phyloP scores from a whole-genome alignment of 2,113 vertebrate species.

The Theristicus caerulescens region DNA sequence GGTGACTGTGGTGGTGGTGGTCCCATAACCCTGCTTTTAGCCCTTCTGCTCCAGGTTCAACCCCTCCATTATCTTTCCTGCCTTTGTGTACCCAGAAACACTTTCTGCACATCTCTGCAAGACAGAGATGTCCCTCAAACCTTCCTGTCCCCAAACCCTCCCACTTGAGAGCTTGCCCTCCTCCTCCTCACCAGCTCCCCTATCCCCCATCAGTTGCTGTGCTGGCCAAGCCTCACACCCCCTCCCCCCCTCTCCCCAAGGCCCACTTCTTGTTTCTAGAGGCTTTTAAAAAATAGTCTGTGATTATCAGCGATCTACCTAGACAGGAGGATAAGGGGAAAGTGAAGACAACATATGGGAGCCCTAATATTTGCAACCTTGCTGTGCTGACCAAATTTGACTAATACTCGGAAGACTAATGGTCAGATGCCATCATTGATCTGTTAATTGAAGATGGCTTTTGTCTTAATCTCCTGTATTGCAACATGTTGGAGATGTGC shows the following conservation, averaged over 20 bases:
- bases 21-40: not conserved
- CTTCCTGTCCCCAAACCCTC: not conserved
- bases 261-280: not conserved
- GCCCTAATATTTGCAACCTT: not conserved
- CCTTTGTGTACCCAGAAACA: not conserved
- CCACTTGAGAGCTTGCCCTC: not conserved
- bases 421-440: not conserved
- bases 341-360: not conserved
- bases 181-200: not conserved
- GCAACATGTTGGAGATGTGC: constrained; percentile 22
- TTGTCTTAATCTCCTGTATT: constrained; percentile 48
- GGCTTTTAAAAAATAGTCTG: not conserved
- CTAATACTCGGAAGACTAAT: not conserved
- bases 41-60: not conserved
- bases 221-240: not conserved
- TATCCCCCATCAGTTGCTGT: not conserved
- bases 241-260: not conserved
- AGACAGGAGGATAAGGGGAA: not conserved
- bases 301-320: not conserved
- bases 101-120: not conserved
- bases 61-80: not conserved
- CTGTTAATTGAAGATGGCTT: constrained; percentile 52
- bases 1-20: not conserved
- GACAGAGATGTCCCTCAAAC: not conserved
- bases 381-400: not conserved